Evolutionary conservation across 2,113 vertebrate species (phyloP).

Genomic region (Dasypus novemcinctus): DNA sequence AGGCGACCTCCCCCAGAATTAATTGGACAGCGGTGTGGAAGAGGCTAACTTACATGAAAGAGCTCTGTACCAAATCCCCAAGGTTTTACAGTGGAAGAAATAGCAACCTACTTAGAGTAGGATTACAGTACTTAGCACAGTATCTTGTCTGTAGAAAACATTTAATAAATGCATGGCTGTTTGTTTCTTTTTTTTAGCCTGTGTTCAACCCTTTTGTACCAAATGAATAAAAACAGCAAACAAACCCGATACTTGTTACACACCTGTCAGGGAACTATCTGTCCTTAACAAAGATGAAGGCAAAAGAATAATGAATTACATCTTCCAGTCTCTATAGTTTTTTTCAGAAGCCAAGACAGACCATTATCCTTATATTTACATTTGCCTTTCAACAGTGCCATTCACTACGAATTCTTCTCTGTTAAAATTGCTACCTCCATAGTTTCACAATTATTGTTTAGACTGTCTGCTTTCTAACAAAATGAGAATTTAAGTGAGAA

Average conservation of each 20-base stretch:
- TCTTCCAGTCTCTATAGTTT: constrained; percentile 26
- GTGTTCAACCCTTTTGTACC: constrained; percentile 60
- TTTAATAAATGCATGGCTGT: constrained; percentile 53
- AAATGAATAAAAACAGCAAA: constrained; percentile 68
- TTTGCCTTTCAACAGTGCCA: constrained; percentile 47
- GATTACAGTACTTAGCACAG: constrained; percentile 76
- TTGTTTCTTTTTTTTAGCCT: constrained; percentile 38
- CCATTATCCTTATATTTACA: constrained; percentile 30
- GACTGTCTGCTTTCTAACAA: constrained; percentile 11
- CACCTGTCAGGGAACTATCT: constrained; percentile 43
- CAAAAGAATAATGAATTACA: constrained; percentile 55
- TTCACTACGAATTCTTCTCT: constrained; percentile 24
- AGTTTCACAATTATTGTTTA: constrained; percentile 1
- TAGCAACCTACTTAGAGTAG: constrained; percentile 45
- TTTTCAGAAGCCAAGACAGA: constrained; percentile 55
- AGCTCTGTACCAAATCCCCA: constrained; percentile 8
- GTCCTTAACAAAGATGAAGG: constrained; percentile 49
- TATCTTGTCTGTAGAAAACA: constrained; percentile 60
- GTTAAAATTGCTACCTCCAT: background rate
- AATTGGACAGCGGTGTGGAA: background rate
- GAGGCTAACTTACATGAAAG: constrained; percentile 34
- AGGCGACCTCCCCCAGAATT: constrained; percentile 31
- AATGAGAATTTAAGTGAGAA: background rate
- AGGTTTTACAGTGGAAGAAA: constrained; percentile 66
- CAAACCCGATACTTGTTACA: constrained; percentile 54